Conservation (phyloP, 2,113 vertebrate genomes). For the Malurus cyaneus region DNA sequence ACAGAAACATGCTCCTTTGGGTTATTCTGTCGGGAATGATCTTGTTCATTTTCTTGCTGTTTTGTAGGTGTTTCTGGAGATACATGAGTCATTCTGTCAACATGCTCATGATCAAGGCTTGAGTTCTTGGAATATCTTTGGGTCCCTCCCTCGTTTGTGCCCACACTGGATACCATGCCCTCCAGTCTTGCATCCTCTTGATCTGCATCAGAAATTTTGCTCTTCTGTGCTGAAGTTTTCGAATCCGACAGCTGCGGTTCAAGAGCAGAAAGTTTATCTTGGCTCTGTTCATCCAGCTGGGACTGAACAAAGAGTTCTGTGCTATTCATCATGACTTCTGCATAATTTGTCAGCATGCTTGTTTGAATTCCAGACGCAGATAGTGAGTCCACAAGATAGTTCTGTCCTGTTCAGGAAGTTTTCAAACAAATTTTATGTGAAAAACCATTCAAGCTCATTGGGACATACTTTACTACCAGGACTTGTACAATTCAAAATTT, state of each 20-base stretch:
- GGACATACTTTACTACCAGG: not conserved
- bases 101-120: rapidly evolving
- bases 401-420: slow-evolving; percentile 9
- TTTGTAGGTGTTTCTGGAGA: not conserved
- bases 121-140: not conserved
- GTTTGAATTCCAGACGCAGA: not conserved
- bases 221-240: not conserved
- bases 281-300: not conserved
- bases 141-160: not conserved
- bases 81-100: not conserved
- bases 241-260: not conserved
- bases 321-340: not conserved
- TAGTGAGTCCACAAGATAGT: not conserved
- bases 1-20: not conserved
- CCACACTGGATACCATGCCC: not conserved
- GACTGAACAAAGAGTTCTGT: slow-evolving; percentile 55
- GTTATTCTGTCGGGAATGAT: not conserved
- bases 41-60: not conserved
- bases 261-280: not conserved
- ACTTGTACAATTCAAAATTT: not conserved
- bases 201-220: not conserved
- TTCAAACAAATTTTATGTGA: not conserved
- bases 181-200: not conserved
- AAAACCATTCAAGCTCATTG: not conserved
- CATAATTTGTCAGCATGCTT: not conserved